Evolutionary conservation across 2,113 vertebrate genomes (phyloP).

Genomic region (Corydoras sp.): DNA sequence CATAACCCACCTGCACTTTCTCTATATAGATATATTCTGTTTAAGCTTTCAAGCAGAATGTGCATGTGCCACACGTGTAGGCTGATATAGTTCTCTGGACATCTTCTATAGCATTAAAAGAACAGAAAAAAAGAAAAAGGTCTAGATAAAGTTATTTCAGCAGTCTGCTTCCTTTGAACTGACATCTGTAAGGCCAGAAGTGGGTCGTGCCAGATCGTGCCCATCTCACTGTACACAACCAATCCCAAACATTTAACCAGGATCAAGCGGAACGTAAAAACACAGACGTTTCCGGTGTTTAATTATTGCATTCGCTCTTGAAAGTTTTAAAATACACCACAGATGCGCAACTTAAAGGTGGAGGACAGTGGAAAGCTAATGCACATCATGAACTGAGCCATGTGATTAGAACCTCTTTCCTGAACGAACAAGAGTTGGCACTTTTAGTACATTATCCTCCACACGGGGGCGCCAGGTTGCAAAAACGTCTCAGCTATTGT

Average conservation of each 20-base stretch:
- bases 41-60: slow-evolving; percentile 61
- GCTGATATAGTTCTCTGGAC: slow-evolving; percentile 49
- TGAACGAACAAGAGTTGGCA: neutral
- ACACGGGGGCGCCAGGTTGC: slow-evolving; percentile 37
- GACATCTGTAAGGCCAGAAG: slow-evolving; percentile 1
- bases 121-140: slow-evolving; percentile 31
- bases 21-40: slow-evolving; percentile 53
- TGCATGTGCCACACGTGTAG: slow-evolving; percentile 63
- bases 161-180: slow-evolving; percentile 14
- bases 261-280: slow-evolving; percentile 11
- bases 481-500: too few relatives aligned
- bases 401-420: too few relatives aligned
- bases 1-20: slow-evolving; percentile 58
- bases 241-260: slow-evolving; percentile 3
- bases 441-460: slow-evolving; percentile 14
- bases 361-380: too few relatives aligned
- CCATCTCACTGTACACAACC: slow-evolving; percentile 14
- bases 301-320: slow-evolving; percentile 15
- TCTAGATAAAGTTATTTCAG: slow-evolving; percentile 43
- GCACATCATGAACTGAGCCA: too few relatives aligned
- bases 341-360: too few relatives aligned
- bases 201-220: neutral
- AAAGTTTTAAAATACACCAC: neutral
- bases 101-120: slow-evolving; percentile 54
- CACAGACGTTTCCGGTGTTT: slow-evolving; percentile 23